Conservation (phyloP, 2,888 invertebrate genomes). For the Eupeodes luniger region DNA sequence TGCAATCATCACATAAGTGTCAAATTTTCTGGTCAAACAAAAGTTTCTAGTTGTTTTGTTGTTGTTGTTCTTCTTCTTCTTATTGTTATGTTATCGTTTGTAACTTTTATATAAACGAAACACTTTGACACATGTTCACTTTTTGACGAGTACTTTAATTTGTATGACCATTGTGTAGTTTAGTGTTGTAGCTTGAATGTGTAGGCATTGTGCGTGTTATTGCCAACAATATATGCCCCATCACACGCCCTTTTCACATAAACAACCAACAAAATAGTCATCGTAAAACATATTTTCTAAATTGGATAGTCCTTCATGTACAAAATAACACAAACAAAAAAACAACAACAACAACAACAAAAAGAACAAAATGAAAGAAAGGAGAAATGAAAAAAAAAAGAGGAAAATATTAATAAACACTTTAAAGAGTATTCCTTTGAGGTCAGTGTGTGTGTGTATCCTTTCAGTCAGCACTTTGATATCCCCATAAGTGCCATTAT, state of each 20-base stretch:
- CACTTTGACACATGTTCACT: constrained; percentile 33
- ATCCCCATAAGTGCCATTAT: constrained; percentile 42
- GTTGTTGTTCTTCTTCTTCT: not conserved
- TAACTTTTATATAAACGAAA: not conserved
- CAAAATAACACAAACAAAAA: constrained; percentile 4
- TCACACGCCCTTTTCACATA: constrained; percentile 20
- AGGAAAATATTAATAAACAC: constrained; percentile 56
- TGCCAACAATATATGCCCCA: constrained; percentile 5
- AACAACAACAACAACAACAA: not conserved
- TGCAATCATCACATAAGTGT: constrained; percentile 29
- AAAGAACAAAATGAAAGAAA: not conserved
- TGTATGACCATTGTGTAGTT: not conserved
- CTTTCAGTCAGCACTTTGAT: constrained; percentile 31
- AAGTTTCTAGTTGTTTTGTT: not conserved
- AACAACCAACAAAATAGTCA: constrained; percentile 35
- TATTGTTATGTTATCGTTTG: not conserved
- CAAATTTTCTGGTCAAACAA: constrained; percentile 32
- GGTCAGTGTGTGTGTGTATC: constrained; percentile 8
- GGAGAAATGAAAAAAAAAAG: not conserved
- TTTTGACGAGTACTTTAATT: constrained; percentile 24
- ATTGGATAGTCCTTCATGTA: constrained; percentile 29
- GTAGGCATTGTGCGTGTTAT: not conserved
- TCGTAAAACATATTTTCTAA: constrained; percentile 29
- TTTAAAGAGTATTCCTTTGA: constrained; percentile 31
- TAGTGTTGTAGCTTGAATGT: not conserved